A percentile compares a stretch with the other conserved stretches of the same genome.
phyloP scores from a whole-genome alignment of 2,113 vertebrate species.

The Suricata suricatta region DNA sequence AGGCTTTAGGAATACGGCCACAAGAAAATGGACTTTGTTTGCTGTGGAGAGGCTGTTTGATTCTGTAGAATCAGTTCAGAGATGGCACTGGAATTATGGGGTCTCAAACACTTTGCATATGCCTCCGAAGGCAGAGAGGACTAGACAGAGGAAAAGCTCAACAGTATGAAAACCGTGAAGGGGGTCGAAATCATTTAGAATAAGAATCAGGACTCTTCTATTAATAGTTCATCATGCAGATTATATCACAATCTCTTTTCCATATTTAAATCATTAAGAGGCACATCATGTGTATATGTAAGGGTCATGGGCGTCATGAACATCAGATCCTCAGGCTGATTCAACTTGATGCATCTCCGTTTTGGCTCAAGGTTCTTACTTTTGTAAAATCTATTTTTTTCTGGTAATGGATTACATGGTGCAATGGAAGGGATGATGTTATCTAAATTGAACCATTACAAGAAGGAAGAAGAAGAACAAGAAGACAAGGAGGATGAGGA shows the following conservation, averaged over 20 bases:
- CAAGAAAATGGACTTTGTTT: fast-evolving
- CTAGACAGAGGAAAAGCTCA: fast-evolving
- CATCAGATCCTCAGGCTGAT: neutral
- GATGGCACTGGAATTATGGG: fast-evolving
- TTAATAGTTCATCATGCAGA: neutral
- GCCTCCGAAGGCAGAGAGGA: fast-evolving
- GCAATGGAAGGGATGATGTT: neutral
- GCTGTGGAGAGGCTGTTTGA: fast-evolving
- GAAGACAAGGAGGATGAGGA: no score
- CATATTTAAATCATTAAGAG: fast-evolving
- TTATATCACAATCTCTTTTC: neutral
- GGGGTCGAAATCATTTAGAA: neutral
- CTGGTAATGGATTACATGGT: neutral
- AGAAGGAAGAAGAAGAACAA: neutral
- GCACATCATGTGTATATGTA: fast-evolving
- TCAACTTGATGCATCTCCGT: neutral
- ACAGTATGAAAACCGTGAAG: fast-evolving
- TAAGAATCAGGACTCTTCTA: neutral
- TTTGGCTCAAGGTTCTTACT: fast-evolving
- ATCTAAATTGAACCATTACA: neutral
- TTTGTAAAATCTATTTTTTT: neutral
- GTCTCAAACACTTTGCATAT: fast-evolving
- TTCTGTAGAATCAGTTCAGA: no score
- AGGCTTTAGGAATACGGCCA: fast-evolving
- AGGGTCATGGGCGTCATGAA: neutral